phyloP scores from a whole-genome alignment of 2,888 invertebrate species.

The Ganaspis brasiliensis region DNA sequence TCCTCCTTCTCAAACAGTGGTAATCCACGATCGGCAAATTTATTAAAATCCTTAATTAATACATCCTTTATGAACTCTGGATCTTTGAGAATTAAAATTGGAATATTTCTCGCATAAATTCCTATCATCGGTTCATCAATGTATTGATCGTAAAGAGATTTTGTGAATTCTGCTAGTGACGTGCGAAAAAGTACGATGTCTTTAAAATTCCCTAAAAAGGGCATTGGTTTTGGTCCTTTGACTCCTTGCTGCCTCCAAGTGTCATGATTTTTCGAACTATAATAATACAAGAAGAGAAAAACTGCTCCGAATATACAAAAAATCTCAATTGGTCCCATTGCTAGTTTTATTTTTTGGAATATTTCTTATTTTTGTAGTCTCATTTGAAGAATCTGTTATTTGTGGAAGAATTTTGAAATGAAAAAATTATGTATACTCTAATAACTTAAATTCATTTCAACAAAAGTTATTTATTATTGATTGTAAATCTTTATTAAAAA shows the following conservation, averaged over 20 bases:
- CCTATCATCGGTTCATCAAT: constrained; percentile 62
- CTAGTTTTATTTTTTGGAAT: too few relatives aligned
- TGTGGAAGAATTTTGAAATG: too few relatives aligned
- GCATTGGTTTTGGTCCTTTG: constrained; percentile 75
- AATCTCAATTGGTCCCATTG: not conserved
- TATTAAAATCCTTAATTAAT: constrained; percentile 50
- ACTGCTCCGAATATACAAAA: not conserved
- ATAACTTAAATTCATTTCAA: too few relatives aligned
- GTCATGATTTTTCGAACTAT: constrained; percentile 44
- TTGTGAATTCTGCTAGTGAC: constrained; percentile 39
- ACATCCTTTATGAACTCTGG: constrained; percentile 57
- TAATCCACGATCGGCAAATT: constrained; percentile 65
- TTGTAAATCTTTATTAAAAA: too few relatives aligned
- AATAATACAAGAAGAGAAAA: constrained; percentile 48
- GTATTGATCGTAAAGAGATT: constrained; percentile 51
- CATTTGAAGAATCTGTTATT: too few relatives aligned
- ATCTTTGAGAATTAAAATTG: constrained; percentile 65
- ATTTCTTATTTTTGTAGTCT: not conserved
- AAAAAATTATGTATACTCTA: too few relatives aligned
- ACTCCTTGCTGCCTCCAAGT: constrained; percentile 80
- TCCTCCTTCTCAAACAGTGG: constrained; percentile 64
- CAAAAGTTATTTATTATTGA: too few relatives aligned
- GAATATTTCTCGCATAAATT: constrained; percentile 59
- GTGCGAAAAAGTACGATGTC: constrained; percentile 68
- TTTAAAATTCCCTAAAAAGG: constrained; percentile 79